Conservation (phyloP, 2,888 invertebrate species). For the Barypeithes pellucidus region DNA sequence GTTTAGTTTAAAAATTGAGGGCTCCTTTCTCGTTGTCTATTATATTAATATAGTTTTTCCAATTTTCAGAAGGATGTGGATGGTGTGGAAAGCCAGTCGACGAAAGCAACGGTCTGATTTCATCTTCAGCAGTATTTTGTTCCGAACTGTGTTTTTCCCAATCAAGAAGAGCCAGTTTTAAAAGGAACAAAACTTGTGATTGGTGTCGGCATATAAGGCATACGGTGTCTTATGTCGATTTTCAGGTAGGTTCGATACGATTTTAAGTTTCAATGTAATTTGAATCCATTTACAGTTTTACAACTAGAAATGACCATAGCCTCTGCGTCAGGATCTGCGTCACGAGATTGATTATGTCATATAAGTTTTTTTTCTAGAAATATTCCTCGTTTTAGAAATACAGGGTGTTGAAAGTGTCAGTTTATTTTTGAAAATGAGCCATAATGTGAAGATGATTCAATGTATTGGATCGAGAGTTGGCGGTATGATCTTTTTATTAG, state of each 20-base stretch:
- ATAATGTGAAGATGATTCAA: too few species aligned
- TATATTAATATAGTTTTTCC: neutral
- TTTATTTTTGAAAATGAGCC: too few species aligned
- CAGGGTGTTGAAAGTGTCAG: too few species aligned
- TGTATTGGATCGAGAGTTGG: too few species aligned
- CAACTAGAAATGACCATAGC: too few species aligned
- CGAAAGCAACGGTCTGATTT: conserved; percentile 72
- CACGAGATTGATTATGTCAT: too few species aligned
- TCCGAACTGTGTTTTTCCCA: conserved; percentile 94
- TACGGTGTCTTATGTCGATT: conserved; percentile 93
- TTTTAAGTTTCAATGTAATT: conserved; percentile 32
- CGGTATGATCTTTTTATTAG: too few species aligned
- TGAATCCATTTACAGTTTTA: too few species aligned
- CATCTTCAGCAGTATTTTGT: conserved; percentile 77
- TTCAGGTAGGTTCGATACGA: conserved; percentile 70
- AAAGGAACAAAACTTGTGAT: conserved; percentile 92
- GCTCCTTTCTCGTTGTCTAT: neutral
- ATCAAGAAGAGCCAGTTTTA: conserved; percentile 90
- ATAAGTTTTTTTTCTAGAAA: too few species aligned
- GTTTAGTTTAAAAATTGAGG: neutral
- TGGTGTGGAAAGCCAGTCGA: conserved; percentile 84
- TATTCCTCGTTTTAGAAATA: too few species aligned
- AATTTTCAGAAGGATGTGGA: conserved; percentile 77
- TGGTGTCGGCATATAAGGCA: conserved; percentile 93
- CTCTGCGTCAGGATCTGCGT: too few species aligned